Evolutionary conservation across 2,113 vertebrate genomes (phyloP).

Genomic region (Tympanuchus pallidicinctus): DNA sequence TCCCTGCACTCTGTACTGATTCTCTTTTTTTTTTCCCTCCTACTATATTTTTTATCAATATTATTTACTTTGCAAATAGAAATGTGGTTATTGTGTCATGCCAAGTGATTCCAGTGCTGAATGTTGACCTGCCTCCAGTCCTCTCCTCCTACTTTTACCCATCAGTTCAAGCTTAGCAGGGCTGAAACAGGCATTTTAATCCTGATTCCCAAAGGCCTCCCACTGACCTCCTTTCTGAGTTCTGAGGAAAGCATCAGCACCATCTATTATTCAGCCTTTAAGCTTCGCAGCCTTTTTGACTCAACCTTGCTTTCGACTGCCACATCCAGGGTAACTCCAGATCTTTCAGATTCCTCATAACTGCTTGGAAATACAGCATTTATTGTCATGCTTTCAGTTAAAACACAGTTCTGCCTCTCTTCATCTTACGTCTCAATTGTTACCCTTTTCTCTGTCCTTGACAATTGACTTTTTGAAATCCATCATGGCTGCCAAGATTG

Average conservation of each 20-base stretch:
- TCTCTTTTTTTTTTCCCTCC: neutral
- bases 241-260: neutral
- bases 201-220: neutral
- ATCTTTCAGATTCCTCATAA: neutral
- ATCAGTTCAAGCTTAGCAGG: neutral
- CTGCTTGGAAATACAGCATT: neutral
- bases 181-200: neutral
- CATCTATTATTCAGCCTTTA: constrained; percentile 1
- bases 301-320: neutral
- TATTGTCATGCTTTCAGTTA: neutral
- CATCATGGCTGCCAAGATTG: neutral
- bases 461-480: constrained; percentile 42
- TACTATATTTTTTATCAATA: neutral
- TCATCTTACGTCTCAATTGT: neutral
- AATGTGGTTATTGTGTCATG: neutral
- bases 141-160: neutral
- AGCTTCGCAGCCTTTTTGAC: neutral
- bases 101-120: neutral
- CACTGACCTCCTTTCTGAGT: neutral
- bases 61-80: neutral
- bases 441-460: constrained; percentile 26
- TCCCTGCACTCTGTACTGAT: neutral
- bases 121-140: neutral
- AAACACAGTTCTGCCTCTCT: neutral
- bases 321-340: neutral